phyloP scores from a whole-genome alignment of 2,113 vertebrate genomes.

The Sylvietta virens region DNA sequence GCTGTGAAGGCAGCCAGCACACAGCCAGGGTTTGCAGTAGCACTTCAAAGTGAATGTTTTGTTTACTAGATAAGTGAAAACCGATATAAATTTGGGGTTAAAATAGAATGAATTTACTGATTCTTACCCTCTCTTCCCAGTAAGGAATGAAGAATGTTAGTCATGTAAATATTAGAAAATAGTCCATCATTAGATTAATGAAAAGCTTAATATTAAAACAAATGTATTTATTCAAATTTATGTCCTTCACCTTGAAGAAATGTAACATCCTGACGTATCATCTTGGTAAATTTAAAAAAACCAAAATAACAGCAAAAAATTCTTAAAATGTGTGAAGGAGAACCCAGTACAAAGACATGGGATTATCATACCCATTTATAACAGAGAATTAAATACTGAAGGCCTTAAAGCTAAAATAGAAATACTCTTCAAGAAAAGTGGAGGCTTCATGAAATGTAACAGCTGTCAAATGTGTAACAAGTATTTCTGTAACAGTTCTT shows the following conservation, averaged over 20 bases:
- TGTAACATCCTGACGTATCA: background rate
- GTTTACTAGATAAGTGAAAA: slow-evolving; percentile 14
- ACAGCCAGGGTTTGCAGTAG: background rate
- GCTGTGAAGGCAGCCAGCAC: slow-evolving; percentile 43
- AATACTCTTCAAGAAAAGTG: background rate
- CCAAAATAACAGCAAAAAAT: background rate
- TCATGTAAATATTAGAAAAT: background rate
- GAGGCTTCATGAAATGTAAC: slow-evolving; percentile 5
- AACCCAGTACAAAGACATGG: background rate
- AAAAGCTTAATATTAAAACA: background rate
- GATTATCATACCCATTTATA: background rate
- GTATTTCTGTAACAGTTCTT: slow-evolving; percentile 30
- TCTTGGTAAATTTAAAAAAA: background rate
- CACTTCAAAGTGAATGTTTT: slow-evolving; percentile 39
- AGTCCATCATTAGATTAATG: background rate
- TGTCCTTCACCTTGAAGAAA: background rate
- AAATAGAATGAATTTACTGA: slow-evolving; percentile 2
- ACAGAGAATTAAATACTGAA: background rate
- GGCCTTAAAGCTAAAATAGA: slow-evolving; percentile 13
- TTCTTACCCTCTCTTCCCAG: background rate
- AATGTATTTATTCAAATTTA: background rate
- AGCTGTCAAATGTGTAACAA: slow-evolving; percentile 27
- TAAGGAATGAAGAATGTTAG: background rate
- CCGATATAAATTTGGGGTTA: background rate
- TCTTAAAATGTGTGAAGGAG: background rate